Conservation (phyloP, 1,140 invertebrate species). For the Heterodera schachtii region DNA sequence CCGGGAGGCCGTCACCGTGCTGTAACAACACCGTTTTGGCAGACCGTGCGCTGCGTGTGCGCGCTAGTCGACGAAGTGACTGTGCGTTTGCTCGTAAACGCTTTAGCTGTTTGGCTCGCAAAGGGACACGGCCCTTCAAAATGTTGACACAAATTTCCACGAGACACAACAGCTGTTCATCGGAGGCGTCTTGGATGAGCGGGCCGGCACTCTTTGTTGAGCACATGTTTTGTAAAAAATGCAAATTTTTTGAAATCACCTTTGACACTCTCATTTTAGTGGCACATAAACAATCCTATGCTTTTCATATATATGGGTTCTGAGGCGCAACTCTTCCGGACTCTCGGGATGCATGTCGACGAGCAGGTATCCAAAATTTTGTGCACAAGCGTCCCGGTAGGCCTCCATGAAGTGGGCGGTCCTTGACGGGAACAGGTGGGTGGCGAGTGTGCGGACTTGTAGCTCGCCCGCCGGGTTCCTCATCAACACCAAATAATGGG, state of each 20-base stretch:
- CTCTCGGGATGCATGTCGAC: slow-evolving; percentile 31
- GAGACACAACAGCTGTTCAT: slow-evolving; percentile 29
- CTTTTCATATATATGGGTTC: slow-evolving; percentile 28
- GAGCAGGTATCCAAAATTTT: slow-evolving; percentile 31
- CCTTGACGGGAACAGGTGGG: slow-evolving; percentile 34
- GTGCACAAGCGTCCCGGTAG: slow-evolving; percentile 18
- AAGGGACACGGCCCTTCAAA: slow-evolving; percentile 26
- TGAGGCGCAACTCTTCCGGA: slow-evolving; percentile 14
- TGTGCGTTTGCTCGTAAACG: slow-evolving; percentile 9
- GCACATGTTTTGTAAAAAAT: slow-evolving; percentile 16
- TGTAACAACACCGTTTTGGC: slow-evolving; percentile 21
- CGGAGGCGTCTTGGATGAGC: not conserved
- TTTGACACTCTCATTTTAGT: not conserved
- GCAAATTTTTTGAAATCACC: not conserved
- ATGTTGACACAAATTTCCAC: slow-evolving; percentile 35
- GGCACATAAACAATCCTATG: not conserved
- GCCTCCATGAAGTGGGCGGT: slow-evolving; percentile 28
- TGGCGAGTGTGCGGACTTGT: slow-evolving; percentile 33
- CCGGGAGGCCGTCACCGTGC: slow-evolving; percentile 14
- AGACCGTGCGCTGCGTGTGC: slow-evolving; percentile 5
- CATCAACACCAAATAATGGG: slow-evolving; percentile 44
- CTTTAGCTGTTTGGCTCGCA: not conserved
- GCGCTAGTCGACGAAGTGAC: not conserved
- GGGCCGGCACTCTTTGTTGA: not conserved
- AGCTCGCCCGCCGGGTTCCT: slow-evolving; percentile 34